Evolutionary conservation across 2,797 vertebrate genomes (phyloP).

Genomic region (Chelonia mydas): DNA sequence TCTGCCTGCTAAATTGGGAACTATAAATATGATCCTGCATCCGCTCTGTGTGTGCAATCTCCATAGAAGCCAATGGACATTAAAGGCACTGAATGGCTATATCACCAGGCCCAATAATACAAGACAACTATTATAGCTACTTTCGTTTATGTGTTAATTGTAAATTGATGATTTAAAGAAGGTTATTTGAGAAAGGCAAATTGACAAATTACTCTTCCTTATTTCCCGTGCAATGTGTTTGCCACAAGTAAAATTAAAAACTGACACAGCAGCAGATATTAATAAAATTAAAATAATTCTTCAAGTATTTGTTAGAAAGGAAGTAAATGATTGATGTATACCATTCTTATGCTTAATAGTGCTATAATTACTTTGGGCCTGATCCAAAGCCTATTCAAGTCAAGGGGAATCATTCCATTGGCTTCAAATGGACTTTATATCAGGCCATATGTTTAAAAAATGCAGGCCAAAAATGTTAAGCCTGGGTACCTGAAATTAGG

Average conservation of each 20-base stretch:
- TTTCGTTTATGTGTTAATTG: not conserved
- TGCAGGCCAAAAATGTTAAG: not conserved
- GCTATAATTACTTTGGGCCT: not conserved
- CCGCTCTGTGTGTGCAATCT: not conserved
- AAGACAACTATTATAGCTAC: not conserved
- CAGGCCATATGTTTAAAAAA: not conserved
- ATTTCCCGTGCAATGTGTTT: not conserved
- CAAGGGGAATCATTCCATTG: not conserved
- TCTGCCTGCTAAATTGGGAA: not conserved
- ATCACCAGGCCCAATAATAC: not conserved
- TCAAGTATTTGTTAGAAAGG: not conserved
- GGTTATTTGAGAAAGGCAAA: not conserved
- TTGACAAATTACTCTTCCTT: not conserved
- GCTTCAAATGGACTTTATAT: not conserved
- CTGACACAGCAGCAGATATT: not conserved
- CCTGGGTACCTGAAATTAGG: not conserved
- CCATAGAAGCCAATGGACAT: not conserved
- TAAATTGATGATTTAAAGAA: not conserved
- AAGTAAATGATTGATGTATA: conserved; percentile 19
- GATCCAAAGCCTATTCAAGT: not conserved
- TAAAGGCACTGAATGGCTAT: not conserved
- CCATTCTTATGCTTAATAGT: conserved; percentile 10
- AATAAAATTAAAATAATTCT: not conserved
- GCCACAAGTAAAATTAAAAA: not conserved
- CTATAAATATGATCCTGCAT: not conserved